Percentiles rank a stretch among this genome's conserved stretches.
phyloP scores from a whole-genome alignment of 1,140 invertebrate species.

The Pogonomyrmex barbatus region DNA sequence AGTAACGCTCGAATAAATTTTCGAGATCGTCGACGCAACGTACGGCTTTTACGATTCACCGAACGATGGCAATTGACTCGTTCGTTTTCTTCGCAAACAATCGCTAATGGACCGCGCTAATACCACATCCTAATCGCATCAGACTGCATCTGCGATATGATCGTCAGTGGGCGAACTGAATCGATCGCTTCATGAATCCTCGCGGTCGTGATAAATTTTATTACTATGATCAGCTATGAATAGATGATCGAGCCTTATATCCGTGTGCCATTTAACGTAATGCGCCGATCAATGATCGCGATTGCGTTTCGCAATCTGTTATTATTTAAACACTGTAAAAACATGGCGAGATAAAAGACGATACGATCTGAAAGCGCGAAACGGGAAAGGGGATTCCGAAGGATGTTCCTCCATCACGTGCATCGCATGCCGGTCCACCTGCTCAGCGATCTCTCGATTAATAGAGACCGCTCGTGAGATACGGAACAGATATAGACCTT shows the following conservation, averaged over 20 bases:
- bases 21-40: constrained; percentile 63
- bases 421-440: constrained; percentile 3
- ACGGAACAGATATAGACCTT: constrained; percentile 62
- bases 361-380: neutral
- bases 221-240: constrained; percentile 42
- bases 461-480: constrained; percentile 66
- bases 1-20: constrained; percentile 75
- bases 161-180: constrained; percentile 46
- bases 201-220: constrained; percentile 55
- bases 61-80: constrained; percentile 75
- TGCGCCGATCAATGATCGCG: constrained; percentile 21
- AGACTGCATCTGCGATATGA: constrained; percentile 55
- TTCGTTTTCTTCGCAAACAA: constrained; percentile 74
- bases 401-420: constrained; percentile 21
- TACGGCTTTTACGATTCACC: constrained; percentile 72
- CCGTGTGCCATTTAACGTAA: constrained; percentile 30
- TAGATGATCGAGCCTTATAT: constrained; percentile 42
- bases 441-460: constrained; percentile 57
- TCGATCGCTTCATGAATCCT: constrained; percentile 51
- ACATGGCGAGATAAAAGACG: neutral
- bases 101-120: constrained; percentile 80
- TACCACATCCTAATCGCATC: constrained; percentile 71
- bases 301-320: constrained; percentile 16
- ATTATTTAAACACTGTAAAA: constrained; percentile 39
- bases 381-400: neutral